A percentile compares a stretch with the other conserved stretches of the same genome.
phyloP scores from a whole-genome alignment of 2,888 invertebrate genomes.

The Cerastis leucographa region DNA sequence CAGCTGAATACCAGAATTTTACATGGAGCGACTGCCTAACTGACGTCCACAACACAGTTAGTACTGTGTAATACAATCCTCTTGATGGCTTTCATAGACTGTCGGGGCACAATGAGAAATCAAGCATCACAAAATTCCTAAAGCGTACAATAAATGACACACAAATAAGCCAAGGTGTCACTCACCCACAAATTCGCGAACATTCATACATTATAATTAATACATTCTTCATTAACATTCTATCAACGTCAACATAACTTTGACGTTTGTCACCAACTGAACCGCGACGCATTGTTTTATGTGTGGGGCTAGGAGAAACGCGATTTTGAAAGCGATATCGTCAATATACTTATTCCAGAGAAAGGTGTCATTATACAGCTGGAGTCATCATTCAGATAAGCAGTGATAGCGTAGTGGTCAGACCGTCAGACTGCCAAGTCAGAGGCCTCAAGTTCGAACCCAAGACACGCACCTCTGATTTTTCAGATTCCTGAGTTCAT shows the following conservation, averaged over 20 bases:
- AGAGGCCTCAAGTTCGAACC: no score
- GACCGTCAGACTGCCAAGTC: no score
- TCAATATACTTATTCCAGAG: background rate
- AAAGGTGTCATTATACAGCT: no score
- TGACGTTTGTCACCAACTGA: slow-evolving; percentile 35
- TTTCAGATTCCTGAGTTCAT: no score
- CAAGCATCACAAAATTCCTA: background rate
- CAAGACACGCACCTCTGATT: no score
- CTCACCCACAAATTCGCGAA: slow-evolving; percentile 18
- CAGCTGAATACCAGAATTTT: background rate
- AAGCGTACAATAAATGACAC: background rate
- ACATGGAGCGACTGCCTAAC: background rate
- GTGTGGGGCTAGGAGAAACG: slow-evolving; percentile 21
- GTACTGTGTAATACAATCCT: background rate
- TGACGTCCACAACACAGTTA: background rate
- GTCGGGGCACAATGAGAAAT: no score
- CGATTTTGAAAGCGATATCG: background rate
- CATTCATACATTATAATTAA: slow-evolving; percentile 32
- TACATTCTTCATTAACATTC: slow-evolving; percentile 35
- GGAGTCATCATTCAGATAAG: no score
- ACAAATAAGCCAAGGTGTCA: slow-evolving; percentile 33
- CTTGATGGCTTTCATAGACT: no score
- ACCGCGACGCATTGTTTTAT: slow-evolving; percentile 31
- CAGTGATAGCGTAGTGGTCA: no score
- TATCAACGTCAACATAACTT: slow-evolving; percentile 39